Conservation (phyloP, 1,140 invertebrate species). For the Mycetomoellerius zeteki region DNA sequence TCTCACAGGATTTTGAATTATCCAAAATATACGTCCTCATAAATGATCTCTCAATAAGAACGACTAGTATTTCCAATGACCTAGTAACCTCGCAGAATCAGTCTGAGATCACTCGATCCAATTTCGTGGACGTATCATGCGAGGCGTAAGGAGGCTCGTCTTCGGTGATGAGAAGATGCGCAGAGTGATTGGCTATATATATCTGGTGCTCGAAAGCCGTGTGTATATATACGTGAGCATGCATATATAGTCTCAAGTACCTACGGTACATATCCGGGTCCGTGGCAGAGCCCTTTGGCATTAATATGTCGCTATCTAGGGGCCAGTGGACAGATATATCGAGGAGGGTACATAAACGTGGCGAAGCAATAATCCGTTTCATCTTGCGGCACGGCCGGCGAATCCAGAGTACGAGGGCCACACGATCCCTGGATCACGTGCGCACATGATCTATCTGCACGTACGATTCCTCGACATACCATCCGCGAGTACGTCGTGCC, state of each 20-base stretch:
- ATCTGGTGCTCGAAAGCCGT: constrained; percentile 54
- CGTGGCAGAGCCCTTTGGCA: constrained; percentile 66
- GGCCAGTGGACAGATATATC: constrained; percentile 69
- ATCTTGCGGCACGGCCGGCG: constrained; percentile 69
- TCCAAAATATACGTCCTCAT: not conserved
- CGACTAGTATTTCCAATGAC: constrained; percentile 4
- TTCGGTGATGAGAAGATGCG: constrained; percentile 56
- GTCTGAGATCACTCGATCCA: constrained; percentile 42
- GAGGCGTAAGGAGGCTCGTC: constrained; percentile 56
- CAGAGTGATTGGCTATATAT: constrained; percentile 53
- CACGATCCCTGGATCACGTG: constrained; percentile 61
- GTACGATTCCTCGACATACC: constrained; percentile 68
- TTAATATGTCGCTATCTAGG: constrained; percentile 74
- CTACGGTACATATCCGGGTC: constrained; percentile 59
- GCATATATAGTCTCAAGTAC: constrained; percentile 47
- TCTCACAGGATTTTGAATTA: not conserved
- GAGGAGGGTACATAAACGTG: constrained; percentile 69
- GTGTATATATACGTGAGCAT: constrained; percentile 32
- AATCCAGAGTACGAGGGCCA: constrained; percentile 64
- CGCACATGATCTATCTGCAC: constrained; percentile 49
- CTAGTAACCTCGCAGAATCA: constrained; percentile 38
- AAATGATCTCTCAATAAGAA: not conserved
- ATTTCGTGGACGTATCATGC: constrained; percentile 52
- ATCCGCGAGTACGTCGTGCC: constrained; percentile 60
- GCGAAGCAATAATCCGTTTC: constrained; percentile 75